Evolutionary conservation across 2,113 vertebrate genomes (phyloP), one percentile per base, ranked within the genome.

Genomic region (Chlamydotis undulata): DNA sequence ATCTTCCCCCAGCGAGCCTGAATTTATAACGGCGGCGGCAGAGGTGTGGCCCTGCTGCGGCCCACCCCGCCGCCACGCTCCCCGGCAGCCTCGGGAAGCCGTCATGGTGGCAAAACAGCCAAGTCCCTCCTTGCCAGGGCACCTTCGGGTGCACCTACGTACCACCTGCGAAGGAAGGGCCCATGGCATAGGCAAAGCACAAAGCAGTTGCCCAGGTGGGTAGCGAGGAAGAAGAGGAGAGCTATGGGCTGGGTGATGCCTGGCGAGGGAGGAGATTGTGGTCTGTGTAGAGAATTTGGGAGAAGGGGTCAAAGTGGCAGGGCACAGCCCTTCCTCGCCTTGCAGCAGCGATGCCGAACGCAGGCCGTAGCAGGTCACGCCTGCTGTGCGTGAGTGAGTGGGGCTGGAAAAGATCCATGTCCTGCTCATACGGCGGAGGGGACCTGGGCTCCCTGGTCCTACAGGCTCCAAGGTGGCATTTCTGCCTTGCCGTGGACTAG

Each of bases 361-460:
- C 60, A 75, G 77, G 33, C 1, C 1, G 56, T 5, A 1, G 4
- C 63, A 67, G 67, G 68, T 60, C 71, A 65, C 0, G 0, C 16
- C 71, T 47, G 65, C 70, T 76, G 29, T 49, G 68, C 33, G 26
- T 1, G 0, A 6, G 19, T 0, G 0, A 17, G 23, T 1, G 6
- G 57, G 43, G 60, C 8, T 77, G 11, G 79, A 39, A 61, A 68
- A 80, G 60, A 53, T 31, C 43, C 17, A 9, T 2, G 4, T 23
- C n/a, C 71, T 29, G 41, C 56, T 78, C 1, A 1, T 26, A 5
- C 6, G 23, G 53, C 7, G 4, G 43, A 70, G 9, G 4, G 19
- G 14, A 70, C 45, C n/a, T 53, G 56, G 13, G 17, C 9, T 88
- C 24, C 45, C 75, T 35, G 16, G 28, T 76, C 26, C 39, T 24